Evolutionary conservation across 53 echinoderm and acorn worm species (phyloP).

Genomic region (Actinopyga echinites): DNA sequence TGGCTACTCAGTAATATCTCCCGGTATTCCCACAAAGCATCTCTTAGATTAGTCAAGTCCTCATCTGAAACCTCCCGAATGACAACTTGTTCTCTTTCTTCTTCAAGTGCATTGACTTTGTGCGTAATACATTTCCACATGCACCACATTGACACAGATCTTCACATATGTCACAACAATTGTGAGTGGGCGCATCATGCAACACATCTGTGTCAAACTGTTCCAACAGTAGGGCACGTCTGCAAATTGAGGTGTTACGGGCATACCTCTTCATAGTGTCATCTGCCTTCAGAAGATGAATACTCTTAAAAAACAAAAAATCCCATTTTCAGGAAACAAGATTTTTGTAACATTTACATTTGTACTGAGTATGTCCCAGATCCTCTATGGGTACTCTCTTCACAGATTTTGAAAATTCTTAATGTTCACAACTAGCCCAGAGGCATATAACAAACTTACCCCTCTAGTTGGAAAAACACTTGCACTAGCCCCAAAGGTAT

Average conservation of each 20-base stretch:
- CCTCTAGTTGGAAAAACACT: too few species aligned
- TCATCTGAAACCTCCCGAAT: background rate
- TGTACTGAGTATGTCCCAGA: too few species aligned
- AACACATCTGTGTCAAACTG: background rate
- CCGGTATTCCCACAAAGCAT: background rate
- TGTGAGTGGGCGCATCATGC: background rate
- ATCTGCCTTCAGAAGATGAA: conserved; percentile 30
- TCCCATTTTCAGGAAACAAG: too few species aligned
- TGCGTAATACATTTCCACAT: background rate
- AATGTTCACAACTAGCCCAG: too few species aligned
- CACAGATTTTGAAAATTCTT: too few species aligned
- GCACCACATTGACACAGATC: background rate
- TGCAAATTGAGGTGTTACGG: background rate
- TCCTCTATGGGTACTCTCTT: too few species aligned
- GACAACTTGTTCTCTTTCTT: background rate
- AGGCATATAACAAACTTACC: too few species aligned
- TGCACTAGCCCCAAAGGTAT: too few species aligned
- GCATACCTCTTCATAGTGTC: conserved; percentile 3
- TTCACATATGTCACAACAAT: conserved; percentile 15
- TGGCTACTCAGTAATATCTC: background rate
- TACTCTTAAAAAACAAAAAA: background rate
- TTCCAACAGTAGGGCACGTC: background rate
- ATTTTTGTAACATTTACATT: too few species aligned
- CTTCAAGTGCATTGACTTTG: conserved; percentile 11
- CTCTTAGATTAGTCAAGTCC: background rate